Evolutionary conservation across 2,888 invertebrate genomes (phyloP).

Genomic region (Chrysolina americana): DNA sequence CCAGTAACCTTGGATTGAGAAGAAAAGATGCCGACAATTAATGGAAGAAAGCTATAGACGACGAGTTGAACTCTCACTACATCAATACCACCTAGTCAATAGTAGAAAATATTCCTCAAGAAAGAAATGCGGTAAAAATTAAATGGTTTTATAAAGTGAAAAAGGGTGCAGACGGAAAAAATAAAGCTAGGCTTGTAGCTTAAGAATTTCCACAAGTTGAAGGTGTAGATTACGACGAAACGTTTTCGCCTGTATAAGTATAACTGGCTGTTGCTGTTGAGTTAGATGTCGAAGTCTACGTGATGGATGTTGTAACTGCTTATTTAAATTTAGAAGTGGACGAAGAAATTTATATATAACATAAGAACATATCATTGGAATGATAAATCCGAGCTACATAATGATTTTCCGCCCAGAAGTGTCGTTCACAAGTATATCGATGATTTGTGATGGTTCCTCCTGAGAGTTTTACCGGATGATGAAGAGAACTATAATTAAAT

Average conservation of each 20-base stretch:
- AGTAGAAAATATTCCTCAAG: not conserved
- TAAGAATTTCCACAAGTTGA: not conserved
- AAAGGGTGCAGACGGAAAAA: conserved; percentile 1
- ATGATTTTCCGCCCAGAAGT: too few relatives aligned
- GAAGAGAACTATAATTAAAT: too few relatives aligned
- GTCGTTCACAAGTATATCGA: too few relatives aligned
- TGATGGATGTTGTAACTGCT: conserved; percentile 2
- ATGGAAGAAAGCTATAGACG: not conserved
- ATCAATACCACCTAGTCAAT: not conserved
- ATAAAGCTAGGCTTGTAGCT: conserved; percentile 2
- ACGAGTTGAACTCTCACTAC: not conserved
- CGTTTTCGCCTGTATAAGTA: not conserved
- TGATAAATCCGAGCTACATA: too few relatives aligned
- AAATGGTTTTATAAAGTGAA: conserved; percentile 9
- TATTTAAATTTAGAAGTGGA: not conserved
- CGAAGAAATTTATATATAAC: not conserved
- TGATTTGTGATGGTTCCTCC: too few relatives aligned
- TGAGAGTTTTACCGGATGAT: too few relatives aligned
- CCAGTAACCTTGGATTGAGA: not conserved
- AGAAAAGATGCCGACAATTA: not conserved
- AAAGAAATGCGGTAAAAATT: not conserved
- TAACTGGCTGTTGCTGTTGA: not conserved
- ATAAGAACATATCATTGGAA: too few relatives aligned
- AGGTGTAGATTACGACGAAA: not conserved
- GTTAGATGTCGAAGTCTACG: not conserved